Conservation (phyloP, 2,113 vertebrate genomes). For the Nesoenas mayeri region DNA sequence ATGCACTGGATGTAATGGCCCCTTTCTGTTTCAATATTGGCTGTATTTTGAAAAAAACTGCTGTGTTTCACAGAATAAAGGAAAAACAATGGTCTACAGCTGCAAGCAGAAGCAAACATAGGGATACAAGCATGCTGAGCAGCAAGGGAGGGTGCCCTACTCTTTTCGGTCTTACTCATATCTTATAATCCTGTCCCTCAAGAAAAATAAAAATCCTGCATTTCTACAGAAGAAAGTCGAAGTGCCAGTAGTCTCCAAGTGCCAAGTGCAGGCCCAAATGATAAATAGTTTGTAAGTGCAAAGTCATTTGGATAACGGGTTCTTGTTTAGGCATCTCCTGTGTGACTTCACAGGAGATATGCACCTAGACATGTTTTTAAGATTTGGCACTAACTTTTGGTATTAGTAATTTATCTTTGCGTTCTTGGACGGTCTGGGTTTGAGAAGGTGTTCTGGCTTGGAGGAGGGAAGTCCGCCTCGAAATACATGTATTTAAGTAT, state of each 20-base stretch:
- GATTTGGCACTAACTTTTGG: neutral
- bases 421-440: neutral
- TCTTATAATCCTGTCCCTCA: rapidly evolving
- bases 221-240: neutral
- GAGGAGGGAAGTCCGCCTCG: neutral
- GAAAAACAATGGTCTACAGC: neutral
- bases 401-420: neutral
- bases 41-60: neutral
- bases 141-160: neutral
- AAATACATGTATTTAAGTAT: neutral
- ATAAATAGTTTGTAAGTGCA: neutral
- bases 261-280: neutral
- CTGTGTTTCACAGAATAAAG: neutral
- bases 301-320: neutral
- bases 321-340: neutral
- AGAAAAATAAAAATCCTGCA: neutral
- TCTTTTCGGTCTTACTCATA: neutral
- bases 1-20: neutral
- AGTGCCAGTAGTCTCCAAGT: neutral
- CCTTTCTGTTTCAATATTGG: neutral
- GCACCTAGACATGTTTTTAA: neutral
- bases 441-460: neutral
- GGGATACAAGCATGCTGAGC: neutral
- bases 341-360: neutral
- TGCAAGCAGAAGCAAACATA: neutral